Evolutionary conservation across 2,888 invertebrate species (phyloP).

Genomic region (Bruchidius siliquastri): DNA sequence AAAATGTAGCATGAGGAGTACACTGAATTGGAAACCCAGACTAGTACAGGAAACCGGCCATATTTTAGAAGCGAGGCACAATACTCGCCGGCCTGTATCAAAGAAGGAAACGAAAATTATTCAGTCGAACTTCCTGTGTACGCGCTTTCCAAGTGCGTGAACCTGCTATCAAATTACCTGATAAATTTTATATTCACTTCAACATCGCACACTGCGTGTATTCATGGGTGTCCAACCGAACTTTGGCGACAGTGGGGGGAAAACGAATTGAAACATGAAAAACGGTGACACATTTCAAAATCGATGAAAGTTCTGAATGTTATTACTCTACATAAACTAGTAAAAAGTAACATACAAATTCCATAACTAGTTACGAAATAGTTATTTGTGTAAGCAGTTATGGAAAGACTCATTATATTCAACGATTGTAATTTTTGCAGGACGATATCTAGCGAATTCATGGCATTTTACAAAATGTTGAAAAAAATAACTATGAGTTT

Average conservation of each 20-base stretch:
- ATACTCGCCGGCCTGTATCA: neutral
- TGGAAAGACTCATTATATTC: too few relatives aligned
- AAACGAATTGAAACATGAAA: neutral
- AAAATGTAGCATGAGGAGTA: too few relatives aligned
- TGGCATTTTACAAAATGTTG: too few relatives aligned
- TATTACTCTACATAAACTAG: too few relatives aligned
- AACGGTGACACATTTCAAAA: too few relatives aligned
- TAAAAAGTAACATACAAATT: too few relatives aligned
- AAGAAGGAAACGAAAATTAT: slow-evolving; percentile 25
- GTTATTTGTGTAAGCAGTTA: too few relatives aligned
- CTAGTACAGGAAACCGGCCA: neutral
- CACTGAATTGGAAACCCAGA: neutral
- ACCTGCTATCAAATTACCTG: slow-evolving; percentile 31
- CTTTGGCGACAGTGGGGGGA: neutral
- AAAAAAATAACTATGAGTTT: too few relatives aligned
- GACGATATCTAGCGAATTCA: too few relatives aligned
- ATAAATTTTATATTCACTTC: slow-evolving; percentile 6
- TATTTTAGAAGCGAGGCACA: neutral
- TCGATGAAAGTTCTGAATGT: too few relatives aligned
- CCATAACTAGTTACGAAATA: too few relatives aligned
- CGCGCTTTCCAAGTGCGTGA: slow-evolving; percentile 32
- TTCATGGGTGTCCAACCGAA: neutral
- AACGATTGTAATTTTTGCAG: too few relatives aligned
- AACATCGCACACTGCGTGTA: neutral
- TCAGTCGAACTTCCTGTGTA: slow-evolving; percentile 31